Conservation (phyloP, 2,797 vertebrate species). For the Pteronotus mesoamericanus region DNA sequence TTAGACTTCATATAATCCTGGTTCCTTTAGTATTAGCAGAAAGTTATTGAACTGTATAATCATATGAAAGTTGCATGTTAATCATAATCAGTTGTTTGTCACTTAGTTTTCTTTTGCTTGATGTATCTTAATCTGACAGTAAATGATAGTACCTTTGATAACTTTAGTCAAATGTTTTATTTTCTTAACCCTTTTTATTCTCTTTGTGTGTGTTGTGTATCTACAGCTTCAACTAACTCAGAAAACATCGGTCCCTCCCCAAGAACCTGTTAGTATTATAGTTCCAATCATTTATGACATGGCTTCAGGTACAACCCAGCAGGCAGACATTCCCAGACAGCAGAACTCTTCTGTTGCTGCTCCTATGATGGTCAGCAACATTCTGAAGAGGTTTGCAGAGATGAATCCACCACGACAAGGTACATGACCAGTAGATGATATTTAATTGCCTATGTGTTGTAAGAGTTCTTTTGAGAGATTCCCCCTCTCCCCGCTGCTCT, state of each 20-base stretch:
- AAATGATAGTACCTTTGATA: conserved; percentile 28
- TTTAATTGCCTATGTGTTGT: conserved; percentile 64
- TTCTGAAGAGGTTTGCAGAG: conserved; percentile 98
- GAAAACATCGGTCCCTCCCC: conserved; percentile 91
- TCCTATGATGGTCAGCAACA: conserved; percentile 97
- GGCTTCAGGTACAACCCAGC: conserved; percentile 97
- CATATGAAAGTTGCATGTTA: not conserved
- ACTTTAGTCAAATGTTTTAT: conserved; percentile 13
- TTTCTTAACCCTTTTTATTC: conserved; percentile 54
- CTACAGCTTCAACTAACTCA: conserved; percentile 96
- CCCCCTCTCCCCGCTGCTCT: not conserved
- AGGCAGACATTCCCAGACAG: conserved; percentile 98
- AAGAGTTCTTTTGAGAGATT: conserved; percentile 56
- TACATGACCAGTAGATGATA: conserved; percentile 84
- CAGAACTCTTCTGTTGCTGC: conserved; percentile 97
- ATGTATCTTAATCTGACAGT: conserved; percentile 31
- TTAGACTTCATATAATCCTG: not conserved
- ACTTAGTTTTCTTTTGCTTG: conserved; percentile 36
- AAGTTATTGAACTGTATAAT: not conserved
- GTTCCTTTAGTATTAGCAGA: not conserved
- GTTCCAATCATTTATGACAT: conserved; percentile 99
- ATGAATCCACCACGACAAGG: conserved; percentile 96
- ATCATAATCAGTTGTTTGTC: not conserved
- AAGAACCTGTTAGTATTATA: conserved; percentile 97
- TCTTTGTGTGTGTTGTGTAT: conserved; percentile 62